A percentile compares a stretch with the other conserved stretches of the same genome.
Evolutionary conservation across 2,113 vertebrate species (phyloP).

Genomic region (Lophura nycthemera): DNA sequence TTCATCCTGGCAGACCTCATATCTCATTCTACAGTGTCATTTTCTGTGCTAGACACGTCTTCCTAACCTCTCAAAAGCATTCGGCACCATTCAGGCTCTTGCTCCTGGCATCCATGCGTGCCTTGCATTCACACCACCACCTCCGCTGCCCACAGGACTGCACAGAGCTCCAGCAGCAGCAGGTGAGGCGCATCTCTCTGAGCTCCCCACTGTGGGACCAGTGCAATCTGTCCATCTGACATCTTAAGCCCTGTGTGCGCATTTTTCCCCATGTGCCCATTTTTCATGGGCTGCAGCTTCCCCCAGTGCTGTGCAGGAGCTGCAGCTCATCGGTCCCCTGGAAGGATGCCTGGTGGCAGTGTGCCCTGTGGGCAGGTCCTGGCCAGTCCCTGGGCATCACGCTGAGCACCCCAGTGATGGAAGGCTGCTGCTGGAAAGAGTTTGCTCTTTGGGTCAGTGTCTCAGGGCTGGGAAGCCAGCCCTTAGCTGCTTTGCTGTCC

Average conservation of each 20-base stretch:
- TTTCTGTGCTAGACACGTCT: neutral
- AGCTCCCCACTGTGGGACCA: neutral
- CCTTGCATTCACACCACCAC: neutral
- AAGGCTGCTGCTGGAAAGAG: neutral
- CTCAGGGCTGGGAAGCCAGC: neutral
- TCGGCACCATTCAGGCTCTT: neutral
- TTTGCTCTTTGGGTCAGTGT: neutral
- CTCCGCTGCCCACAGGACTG: neutral
- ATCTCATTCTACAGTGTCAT: neutral
- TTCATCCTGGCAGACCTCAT: slow-evolving; percentile 15
- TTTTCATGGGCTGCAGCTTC: neutral
- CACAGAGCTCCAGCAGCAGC: neutral
- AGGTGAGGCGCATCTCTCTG: slow-evolving; percentile 7
- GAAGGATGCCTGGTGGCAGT: neutral
- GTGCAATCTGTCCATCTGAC: neutral
- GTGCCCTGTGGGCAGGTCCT: neutral
- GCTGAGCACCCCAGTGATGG: neutral
- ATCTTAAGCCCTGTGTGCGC: neutral
- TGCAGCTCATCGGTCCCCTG: neutral
- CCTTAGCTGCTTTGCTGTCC: neutral
- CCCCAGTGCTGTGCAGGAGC: neutral
- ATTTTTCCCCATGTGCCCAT: neutral
- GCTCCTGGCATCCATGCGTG: neutral
- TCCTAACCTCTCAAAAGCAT: neutral
- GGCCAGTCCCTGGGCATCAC: neutral